Evolutionary conservation across 2,888 invertebrate species (phyloP).

Genomic region (Agrotis exclamationis): DNA sequence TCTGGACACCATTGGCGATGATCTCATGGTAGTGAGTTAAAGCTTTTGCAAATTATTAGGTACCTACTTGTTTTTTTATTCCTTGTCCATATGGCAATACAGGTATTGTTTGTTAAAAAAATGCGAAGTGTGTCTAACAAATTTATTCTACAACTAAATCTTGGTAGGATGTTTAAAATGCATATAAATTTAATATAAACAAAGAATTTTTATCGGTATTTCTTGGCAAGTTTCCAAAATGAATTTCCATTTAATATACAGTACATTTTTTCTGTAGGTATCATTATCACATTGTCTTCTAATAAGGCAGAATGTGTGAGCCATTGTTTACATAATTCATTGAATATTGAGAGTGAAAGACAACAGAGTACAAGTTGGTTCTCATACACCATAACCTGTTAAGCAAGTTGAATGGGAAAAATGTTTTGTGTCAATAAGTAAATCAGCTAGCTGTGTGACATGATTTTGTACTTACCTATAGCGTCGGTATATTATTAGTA

Average conservation of each 20-base stretch:
- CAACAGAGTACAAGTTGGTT: background rate
- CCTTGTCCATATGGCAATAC: background rate
- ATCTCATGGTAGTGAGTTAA: background rate
- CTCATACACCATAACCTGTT: slow-evolving; percentile 8
- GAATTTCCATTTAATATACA: slow-evolving; percentile 27
- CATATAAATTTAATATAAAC: slow-evolving; percentile 13
- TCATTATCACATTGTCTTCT: slow-evolving; percentile 57
- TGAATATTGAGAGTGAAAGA: slow-evolving; percentile 13
- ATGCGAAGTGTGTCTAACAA: background rate
- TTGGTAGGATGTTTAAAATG: slow-evolving; percentile 6
- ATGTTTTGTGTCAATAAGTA: background rate
- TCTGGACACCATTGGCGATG: slow-evolving; percentile 11
- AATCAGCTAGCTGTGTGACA: background rate
- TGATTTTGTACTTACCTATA: background rate
- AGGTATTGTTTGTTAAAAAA: background rate
- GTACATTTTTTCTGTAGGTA: slow-evolving; percentile 29
- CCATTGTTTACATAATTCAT: slow-evolving; percentile 45
- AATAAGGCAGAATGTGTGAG: slow-evolving; percentile 44
- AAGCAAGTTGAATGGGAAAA: background rate
- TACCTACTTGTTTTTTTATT: background rate
- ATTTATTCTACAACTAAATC: background rate
- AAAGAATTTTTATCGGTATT: slow-evolving; percentile 26
- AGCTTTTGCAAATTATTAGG: slow-evolving; percentile 15
- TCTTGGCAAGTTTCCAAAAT: slow-evolving; percentile 44
- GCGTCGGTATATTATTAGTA: background rate